Evolutionary conservation across 1,140 invertebrate species (phyloP).

Genomic region (Latrodectus geometricus): DNA sequence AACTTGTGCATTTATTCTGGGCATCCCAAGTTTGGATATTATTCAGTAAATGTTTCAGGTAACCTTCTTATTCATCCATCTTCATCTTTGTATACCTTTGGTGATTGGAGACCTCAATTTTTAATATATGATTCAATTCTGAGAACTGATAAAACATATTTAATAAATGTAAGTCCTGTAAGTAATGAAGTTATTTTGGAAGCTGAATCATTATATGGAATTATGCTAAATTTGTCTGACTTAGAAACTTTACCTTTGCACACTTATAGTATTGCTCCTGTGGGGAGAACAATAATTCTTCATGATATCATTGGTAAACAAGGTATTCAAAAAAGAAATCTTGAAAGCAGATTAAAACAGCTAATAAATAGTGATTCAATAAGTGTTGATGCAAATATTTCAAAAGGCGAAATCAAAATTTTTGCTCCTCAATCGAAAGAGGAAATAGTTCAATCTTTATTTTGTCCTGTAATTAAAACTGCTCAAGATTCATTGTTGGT

Average conservation of each 20-base stretch:
- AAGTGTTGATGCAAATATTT: conserved; percentile 28
- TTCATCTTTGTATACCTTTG: conserved; percentile 86
- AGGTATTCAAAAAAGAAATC: neutral
- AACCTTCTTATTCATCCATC: conserved; percentile 88
- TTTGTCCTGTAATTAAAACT: conserved; percentile 12
- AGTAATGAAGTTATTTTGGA: conserved; percentile 5
- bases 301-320: conserved; percentile 31
- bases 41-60: conserved; percentile 83
- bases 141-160: conserved; percentile 37
- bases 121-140: conserved; percentile 49
- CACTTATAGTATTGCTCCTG: conserved; percentile 3
- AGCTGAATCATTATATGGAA: neutral
- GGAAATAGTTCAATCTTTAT: neutral
- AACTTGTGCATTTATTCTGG: conserved; percentile 84
- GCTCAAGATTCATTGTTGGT: conserved; percentile 14
- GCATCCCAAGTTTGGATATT: conserved; percentile 84
- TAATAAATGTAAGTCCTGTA: conserved; percentile 43
- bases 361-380: conserved; percentile 3
- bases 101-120: conserved; percentile 33
- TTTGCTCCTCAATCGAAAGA: neutral
- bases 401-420: conserved; percentile 41
- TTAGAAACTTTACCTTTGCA: conserved; percentile 18
- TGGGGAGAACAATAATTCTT: conserved; percentile 39
- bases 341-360: conserved; percentile 48
- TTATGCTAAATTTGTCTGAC: conserved; percentile 8